Percentiles rank a stretch among this genome's conserved stretches.
These are phyloP conservation scores for Lysandra bellargus DNA, from an alignment of 2,888 invertebrate genomes.

Conservation along the genomic window DNA sequence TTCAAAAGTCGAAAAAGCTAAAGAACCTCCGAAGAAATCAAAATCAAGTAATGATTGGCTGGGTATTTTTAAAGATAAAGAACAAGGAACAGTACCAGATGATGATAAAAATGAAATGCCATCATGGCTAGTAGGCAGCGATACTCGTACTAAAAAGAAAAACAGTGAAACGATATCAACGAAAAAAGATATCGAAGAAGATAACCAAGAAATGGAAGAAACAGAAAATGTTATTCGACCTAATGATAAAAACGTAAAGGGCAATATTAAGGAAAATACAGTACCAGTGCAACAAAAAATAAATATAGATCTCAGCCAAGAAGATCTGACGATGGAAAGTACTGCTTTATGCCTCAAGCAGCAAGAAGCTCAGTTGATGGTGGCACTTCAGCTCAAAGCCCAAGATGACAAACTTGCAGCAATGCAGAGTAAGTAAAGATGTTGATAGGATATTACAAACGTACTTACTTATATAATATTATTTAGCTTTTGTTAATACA, in stretches of 20 bases:
- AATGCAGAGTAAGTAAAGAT: constrained; percentile 69
- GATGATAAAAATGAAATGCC: constrained; percentile 59
- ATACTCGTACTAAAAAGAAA: constrained; percentile 54
- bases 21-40: constrained; percentile 53
- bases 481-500: no score
- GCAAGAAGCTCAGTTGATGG: constrained; percentile 82
- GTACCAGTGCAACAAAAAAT: constrained; percentile 34
- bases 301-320: constrained; percentile 51
- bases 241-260: constrained; percentile 40
- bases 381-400: constrained; percentile 82
- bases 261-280: constrained; percentile 36
- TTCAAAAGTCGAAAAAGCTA: constrained; percentile 47
- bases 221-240: constrained; percentile 39
- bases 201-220: constrained; percentile 34
- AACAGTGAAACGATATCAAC: constrained; percentile 45
- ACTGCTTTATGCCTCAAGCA: constrained; percentile 80
- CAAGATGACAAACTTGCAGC: constrained; percentile 82
- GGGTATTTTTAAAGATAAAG: constrained; percentile 68
- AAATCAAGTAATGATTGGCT: constrained; percentile 71
- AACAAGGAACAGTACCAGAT: constrained; percentile 52
- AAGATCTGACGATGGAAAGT: constrained; percentile 76
- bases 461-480: background rate
- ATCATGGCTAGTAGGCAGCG: constrained; percentile 63
- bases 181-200: constrained; percentile 38
- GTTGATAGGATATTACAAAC: background rate